phyloP scores from a whole-genome alignment of 2,113 vertebrate genomes.

The Benitochromis conjunctus region DNA sequence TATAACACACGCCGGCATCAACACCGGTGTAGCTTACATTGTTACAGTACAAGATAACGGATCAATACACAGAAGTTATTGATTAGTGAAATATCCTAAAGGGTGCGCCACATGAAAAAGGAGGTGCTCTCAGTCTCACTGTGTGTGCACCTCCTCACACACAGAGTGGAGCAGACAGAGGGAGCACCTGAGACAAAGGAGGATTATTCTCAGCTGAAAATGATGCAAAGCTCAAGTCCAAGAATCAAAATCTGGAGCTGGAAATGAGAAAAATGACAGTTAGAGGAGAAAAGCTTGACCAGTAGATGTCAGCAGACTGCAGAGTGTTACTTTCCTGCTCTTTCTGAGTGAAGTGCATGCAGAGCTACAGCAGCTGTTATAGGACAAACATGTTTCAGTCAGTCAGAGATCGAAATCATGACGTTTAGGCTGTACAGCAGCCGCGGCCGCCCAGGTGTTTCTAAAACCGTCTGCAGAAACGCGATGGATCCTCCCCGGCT shows the following conservation, averaged over 20 bases:
- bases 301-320: neutral
- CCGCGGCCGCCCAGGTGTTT: neutral
- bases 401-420: neutral
- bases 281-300: fast-evolving
- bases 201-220: fast-evolving
- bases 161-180: neutral
- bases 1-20: neutral
- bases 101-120: neutral
- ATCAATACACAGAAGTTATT: fast-evolving
- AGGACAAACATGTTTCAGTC: neutral
- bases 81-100: neutral
- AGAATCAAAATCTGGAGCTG: neutral
- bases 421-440: neutral
- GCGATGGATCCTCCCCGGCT: fast-evolving
- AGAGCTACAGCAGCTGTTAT: neutral
- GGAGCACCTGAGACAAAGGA: neutral
- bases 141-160: neutral
- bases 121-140: neutral
- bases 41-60: neutral
- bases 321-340: neutral
- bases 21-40: fast-evolving
- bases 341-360: neutral
- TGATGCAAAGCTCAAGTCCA: neutral
- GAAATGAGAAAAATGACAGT: fast-evolving
- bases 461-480: fast-evolving